Conservation (phyloP, 2,797 vertebrate species). For the Crocodylus rhombifer region DNA sequence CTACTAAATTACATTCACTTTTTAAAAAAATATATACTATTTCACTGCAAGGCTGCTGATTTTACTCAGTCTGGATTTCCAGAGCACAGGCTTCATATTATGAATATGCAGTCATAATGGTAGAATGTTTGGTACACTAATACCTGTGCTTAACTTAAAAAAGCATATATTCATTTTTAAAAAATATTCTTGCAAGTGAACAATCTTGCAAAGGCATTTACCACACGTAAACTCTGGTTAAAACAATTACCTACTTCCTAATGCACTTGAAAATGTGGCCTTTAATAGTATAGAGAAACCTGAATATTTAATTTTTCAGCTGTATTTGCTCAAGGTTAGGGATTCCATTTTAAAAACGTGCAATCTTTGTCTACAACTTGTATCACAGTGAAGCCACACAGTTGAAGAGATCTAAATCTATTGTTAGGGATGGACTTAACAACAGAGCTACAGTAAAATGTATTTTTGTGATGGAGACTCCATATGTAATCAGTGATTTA, state of each 20-base stretch:
- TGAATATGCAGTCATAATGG: background rate
- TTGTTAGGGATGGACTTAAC: too few species aligned
- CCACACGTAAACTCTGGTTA: background rate
- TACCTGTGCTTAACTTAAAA: too few species aligned
- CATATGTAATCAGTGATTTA: background rate
- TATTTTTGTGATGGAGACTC: background rate
- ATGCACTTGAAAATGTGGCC: background rate
- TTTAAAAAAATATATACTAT: background rate
- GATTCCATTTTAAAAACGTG: background rate
- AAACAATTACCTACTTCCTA: background rate
- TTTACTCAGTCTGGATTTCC: background rate
- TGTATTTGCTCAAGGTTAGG: background rate
- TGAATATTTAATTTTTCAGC: background rate
- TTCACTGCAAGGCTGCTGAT: background rate
- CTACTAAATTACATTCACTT: background rate
- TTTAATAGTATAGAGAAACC: background rate
- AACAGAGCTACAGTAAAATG: too few species aligned
- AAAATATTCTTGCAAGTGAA: slow-evolving; percentile 5
- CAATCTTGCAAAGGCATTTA: background rate
- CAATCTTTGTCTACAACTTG: background rate
- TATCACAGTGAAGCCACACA: background rate
- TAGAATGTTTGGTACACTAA: background rate
- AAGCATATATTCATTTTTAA: background rate
- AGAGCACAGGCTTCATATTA: fast-evolving
- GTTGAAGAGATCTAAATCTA: too few species aligned